Evolutionary conservation across 2,113 vertebrate genomes (phyloP).

Genomic region (Morone saxatilis): DNA sequence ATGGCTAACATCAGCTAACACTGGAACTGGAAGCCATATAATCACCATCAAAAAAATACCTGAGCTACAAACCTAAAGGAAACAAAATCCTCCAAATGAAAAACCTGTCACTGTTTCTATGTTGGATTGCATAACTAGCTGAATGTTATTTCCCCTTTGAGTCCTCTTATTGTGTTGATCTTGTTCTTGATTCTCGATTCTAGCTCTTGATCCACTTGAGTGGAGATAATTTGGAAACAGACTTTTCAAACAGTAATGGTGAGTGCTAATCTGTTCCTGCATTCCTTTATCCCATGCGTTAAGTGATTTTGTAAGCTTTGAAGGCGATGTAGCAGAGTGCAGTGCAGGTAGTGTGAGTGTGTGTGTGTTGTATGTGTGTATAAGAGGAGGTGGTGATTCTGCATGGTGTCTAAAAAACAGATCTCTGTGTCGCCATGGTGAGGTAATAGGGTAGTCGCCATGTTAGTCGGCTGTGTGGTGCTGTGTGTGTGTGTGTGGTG

Average conservation of each 20-base stretch:
- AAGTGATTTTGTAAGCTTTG: slow-evolving; percentile 11
- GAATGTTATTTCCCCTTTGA: neutral
- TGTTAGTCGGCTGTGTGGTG: slow-evolving; percentile 7
- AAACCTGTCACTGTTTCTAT: neutral
- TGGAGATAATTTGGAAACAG: slow-evolving; percentile 22
- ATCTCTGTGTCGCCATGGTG: slow-evolving; percentile 50
- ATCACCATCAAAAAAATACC: neutral
- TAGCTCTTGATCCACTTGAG: no score
- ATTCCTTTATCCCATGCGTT: slow-evolving; percentile 13
- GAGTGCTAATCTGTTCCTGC: neutral
- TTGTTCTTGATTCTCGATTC: neutral
- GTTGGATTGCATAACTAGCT: neutral
- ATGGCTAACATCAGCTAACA: slow-evolving; percentile 7
- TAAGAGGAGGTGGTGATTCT: neutral
- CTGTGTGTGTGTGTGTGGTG: neutral
- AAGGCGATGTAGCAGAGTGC: neutral
- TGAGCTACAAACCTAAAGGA: neutral
- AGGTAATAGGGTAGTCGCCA: slow-evolving; percentile 40
- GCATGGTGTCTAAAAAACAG: slow-evolving; percentile 44
- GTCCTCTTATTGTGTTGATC: neutral
- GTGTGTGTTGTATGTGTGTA: neutral
- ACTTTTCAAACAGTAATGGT: slow-evolving; percentile 9
- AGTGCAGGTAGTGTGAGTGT: neutral
- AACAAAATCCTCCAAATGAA: neutral
- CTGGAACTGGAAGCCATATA: neutral